Evolutionary conservation across 1,140 invertebrate genomes (phyloP), one percentile per base, ranked within the genome.

Genomic region (Nymphalis io): DNA sequence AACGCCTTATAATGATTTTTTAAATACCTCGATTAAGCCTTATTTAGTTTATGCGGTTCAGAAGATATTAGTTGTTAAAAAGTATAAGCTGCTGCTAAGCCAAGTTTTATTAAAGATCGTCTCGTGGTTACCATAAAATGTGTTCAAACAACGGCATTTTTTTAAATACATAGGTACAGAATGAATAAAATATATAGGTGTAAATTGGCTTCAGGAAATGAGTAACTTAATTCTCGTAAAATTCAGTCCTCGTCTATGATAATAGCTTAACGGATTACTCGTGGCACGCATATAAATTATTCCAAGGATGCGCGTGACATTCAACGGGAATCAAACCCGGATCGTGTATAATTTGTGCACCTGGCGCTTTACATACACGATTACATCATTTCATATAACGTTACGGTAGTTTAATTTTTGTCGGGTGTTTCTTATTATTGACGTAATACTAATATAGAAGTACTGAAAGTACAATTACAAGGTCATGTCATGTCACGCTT

Each of bases 261-360:
- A 69, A 69, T 69, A 61, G 66, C 51, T 40, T 61, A 68, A 62
- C 51, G 60, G 60, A 62, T 62, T 38, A 38, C 40, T 57, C 40
- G 68, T 27, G 60, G 12, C 40, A 58, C 21, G 68, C 68, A 69
- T 68, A 61, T 66, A 66, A 66, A 64, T 53, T 40, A 55, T 53
- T 46, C 16, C 10, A 55, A 57, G 42, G 21, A 48, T 57, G 40
- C 55, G 23, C 27, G 21, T 69, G 48, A 58, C 46, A 69, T 18
- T 69, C 38, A 57, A 33, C 55, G 21, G 53, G 63, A 58, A 57
- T 58, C 40, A 21, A 66, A 66, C 53, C 40, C 39, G 39, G 63
- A 57, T 6, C 2, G 42, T 27, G 21, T 27, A 27, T 55, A 55
- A 55, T 55, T 55, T 16, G 51, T 55, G 23, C 51, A 55, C 51